Evolutionary conservation across 2,113 vertebrate genomes (phyloP).

Genomic region (Poeciliopsis prolifica): DNA sequence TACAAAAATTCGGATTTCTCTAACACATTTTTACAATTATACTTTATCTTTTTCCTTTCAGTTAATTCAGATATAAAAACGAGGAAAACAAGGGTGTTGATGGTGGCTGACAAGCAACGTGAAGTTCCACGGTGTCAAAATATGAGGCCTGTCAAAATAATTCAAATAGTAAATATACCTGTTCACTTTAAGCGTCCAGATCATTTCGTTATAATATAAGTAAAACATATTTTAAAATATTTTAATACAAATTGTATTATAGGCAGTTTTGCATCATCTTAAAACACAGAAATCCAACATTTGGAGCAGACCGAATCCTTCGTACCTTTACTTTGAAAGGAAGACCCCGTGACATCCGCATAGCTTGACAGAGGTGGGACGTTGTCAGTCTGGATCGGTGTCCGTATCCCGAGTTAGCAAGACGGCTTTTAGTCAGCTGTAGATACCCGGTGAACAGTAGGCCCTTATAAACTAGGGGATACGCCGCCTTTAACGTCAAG

Average conservation of each 20-base stretch:
- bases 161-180: background rate
- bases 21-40: background rate
- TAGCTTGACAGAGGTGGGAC: conserved; percentile 25
- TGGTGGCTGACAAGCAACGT: conserved; percentile 20
- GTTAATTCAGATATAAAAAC: too few species aligned
- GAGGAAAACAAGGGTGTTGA: background rate
- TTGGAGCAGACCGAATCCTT: background rate
- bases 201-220: accelerated
- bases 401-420: background rate
- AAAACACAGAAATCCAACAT: background rate
- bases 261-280: background rate
- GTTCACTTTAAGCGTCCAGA: background rate
- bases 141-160: conserved; percentile 37
- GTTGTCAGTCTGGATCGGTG: conserved; percentile 11
- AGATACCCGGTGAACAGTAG: background rate
- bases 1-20: background rate
- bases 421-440: conserved; percentile 2
- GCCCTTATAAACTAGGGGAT: background rate
- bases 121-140: conserved; percentile 36
- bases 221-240: background rate
- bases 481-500: background rate
- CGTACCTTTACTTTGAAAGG: conserved; percentile 19
- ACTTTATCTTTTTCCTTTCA: background rate
- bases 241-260: accelerated
- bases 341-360: conserved; percentile 13